phyloP scores from a whole-genome alignment of 1,140 invertebrate genomes.

The Bicyclus anynana region DNA sequence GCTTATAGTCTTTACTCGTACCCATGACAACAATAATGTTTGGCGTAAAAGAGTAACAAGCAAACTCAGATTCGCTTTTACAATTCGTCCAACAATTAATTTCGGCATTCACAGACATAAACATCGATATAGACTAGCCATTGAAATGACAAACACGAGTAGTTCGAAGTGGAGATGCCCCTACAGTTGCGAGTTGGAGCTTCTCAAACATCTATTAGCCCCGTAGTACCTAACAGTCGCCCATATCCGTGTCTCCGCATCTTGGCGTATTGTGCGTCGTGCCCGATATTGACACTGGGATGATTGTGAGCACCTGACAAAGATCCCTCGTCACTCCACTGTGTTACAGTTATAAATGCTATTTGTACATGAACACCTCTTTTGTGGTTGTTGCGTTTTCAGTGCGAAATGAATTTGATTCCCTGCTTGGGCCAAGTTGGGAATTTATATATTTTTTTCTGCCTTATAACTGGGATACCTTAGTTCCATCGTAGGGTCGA shows the following conservation, averaged over 20 bases:
- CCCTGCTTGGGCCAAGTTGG: too few species aligned
- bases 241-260: constrained; percentile 51
- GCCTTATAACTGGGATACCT: too few species aligned
- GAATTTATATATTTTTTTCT: too few species aligned
- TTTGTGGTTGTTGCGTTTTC: too few species aligned
- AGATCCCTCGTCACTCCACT: constrained; percentile 50
- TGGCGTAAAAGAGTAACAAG: too few species aligned
- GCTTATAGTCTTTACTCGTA: too few species aligned
- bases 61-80: too few species aligned
- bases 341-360: constrained; percentile 9
- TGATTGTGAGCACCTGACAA: constrained; percentile 45
- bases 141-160: background rate
- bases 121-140: background rate
- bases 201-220: constrained; percentile 29
- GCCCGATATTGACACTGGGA: constrained; percentile 64
- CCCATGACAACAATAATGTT: too few species aligned
- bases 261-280: constrained; percentile 45
- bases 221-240: constrained; percentile 36
- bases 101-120: too few species aligned
- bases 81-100: too few species aligned
- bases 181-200: constrained; percentile 17
- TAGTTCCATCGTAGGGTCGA: too few species aligned
- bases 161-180: constrained; percentile 1
- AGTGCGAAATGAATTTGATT: too few species aligned
- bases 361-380: background rate